Evolutionary conservation across 2,797 vertebrate genomes (phyloP).

Genomic region (Myiotriccus ornatus): DNA sequence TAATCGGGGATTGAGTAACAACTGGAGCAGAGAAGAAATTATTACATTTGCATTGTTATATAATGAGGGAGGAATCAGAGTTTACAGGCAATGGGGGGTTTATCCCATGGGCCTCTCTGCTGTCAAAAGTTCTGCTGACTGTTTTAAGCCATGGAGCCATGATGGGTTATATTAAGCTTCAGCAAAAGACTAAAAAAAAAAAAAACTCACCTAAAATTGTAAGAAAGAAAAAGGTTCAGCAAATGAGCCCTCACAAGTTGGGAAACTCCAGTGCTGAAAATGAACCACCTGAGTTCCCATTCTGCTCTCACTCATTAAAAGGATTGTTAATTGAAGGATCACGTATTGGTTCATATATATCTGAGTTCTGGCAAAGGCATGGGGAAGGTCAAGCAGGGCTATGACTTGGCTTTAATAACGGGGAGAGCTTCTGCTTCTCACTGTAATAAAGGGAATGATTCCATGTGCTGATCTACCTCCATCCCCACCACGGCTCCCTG

Average conservation of each 20-base stretch:
- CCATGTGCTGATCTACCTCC: neutral
- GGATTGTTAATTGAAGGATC: neutral
- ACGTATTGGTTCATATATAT: accelerated
- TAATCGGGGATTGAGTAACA: conserved; percentile 53
- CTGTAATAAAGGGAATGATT: neutral
- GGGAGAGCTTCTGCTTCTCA: neutral
- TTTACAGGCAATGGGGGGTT: neutral
- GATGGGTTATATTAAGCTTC: neutral
- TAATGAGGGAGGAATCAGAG: neutral
- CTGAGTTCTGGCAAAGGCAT: neutral
- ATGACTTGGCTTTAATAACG: neutral
- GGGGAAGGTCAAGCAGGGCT: neutral
- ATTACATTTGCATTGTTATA: conserved; percentile 39
- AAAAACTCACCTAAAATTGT: neutral
- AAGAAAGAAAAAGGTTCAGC: neutral
- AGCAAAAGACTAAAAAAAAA: neutral
- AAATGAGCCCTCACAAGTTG: neutral
- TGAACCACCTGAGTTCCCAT: neutral
- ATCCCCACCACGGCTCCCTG: neutral
- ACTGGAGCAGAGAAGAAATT: conserved; percentile 43
- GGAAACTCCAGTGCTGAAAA: neutral
- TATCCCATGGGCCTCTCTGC: neutral
- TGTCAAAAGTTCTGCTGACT: neutral
- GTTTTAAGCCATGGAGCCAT: neutral
- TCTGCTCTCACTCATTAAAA: neutral